These are phyloP conservation scores for Aramus guarauna DNA, from an alignment of 2,113 vertebrate species.

Conservation along the genomic window DNA sequence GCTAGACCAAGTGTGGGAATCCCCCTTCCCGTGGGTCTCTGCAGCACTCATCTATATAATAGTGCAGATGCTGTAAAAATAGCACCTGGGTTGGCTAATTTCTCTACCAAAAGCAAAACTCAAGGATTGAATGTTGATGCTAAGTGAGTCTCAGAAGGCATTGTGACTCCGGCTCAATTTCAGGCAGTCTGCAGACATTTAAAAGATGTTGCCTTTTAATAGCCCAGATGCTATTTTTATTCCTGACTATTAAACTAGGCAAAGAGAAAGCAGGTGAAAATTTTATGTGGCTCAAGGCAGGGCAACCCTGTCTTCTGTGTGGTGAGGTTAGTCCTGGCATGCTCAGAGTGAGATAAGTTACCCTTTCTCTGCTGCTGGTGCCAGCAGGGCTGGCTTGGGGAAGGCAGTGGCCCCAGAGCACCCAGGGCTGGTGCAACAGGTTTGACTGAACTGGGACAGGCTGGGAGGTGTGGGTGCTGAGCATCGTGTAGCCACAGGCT, in stretches of 20 bases:
- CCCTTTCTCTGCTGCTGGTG: background rate
- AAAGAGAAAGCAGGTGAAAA: background rate
- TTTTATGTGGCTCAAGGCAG: background rate
- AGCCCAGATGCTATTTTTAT: background rate
- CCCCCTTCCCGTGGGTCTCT: background rate
- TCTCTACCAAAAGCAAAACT: background rate
- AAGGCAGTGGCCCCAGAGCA: background rate
- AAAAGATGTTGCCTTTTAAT: background rate
- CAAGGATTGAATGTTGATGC: background rate
- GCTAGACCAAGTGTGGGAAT: background rate
- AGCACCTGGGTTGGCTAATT: background rate
- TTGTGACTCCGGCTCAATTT: background rate
- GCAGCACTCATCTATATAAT: background rate
- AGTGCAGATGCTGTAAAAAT: background rate
- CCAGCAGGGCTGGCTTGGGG: background rate
- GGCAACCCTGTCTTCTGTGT: background rate
- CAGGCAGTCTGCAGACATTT: background rate
- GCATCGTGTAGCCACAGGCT: fast-evolving
- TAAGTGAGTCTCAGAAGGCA: background rate
- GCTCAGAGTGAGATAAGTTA: background rate
- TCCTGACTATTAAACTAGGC: background rate
- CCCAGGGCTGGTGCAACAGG: background rate
- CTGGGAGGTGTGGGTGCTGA: background rate
- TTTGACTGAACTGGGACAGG: background rate
- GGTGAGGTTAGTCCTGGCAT: background rate